These are phyloP conservation scores for Drosophila leontia DNA, from an alignment of 1,140 invertebrate genomes.

Conservation along the genomic window DNA sequence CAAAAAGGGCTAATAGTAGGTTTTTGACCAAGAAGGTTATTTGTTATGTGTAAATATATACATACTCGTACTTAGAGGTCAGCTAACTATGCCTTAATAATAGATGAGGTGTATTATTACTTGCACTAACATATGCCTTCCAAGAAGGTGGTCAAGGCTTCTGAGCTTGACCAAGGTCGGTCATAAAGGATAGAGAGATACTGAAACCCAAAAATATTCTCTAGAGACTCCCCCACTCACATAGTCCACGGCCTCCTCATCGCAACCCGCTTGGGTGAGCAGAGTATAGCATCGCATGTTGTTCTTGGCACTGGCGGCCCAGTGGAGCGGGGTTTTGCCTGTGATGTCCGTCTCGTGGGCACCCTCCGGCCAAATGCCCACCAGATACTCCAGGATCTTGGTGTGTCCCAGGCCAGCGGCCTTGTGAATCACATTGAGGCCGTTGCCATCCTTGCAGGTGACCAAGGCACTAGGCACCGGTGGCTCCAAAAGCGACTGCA, in stretches of 20 bases:
- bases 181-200: not conserved
- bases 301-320: slow-evolving; percentile 91
- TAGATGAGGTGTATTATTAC: slow-evolving; percentile 4
- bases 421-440: slow-evolving; percentile 92
- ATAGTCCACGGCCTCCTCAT: slow-evolving; percentile 92
- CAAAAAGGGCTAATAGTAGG: not conserved
- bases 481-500: slow-evolving; percentile 88
- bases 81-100: slow-evolving; percentile 7
- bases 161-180: not conserved
- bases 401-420: slow-evolving; percentile 92
- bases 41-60: slow-evolving; percentile 7
- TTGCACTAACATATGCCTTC: not conserved
- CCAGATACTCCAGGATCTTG: slow-evolving; percentile 90
- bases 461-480: slow-evolving; percentile 90
- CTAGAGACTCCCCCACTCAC: slow-evolving; percentile 86
- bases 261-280: slow-evolving; percentile 90
- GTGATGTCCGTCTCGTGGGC: slow-evolving; percentile 90
- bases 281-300: slow-evolving; percentile 90
- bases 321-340: slow-evolving; percentile 96
- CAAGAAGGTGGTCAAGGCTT: slow-evolving; percentile 4
- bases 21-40: not conserved
- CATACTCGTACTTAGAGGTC: not conserved
- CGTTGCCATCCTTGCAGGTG: slow-evolving; percentile 92
- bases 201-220: not conserved
- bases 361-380: slow-evolving; percentile 89